Percentiles rank a stretch among this genome's conserved stretches.
Evolutionary conservation across 2,888 invertebrate species (phyloP).

Genomic region (Limnephilus rhombicus): DNA sequence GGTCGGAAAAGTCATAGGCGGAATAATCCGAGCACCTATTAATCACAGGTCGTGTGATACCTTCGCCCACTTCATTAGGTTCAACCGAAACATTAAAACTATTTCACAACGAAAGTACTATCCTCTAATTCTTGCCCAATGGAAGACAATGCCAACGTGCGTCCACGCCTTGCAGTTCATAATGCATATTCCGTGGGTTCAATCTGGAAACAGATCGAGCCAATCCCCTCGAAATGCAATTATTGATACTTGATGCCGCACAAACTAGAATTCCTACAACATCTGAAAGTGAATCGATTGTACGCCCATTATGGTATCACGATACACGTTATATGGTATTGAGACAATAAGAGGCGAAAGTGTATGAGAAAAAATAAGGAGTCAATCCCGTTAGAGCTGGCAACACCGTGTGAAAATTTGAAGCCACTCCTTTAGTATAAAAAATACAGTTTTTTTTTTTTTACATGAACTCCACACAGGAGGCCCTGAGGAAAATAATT

Average conservation of each 20-base stretch:
- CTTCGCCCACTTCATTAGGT: slow-evolving; percentile 23
- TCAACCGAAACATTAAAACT: neutral
- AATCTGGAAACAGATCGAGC: neutral
- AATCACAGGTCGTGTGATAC: slow-evolving; percentile 37
- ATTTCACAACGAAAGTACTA: slow-evolving; percentile 23
- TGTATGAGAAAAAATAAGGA: neutral
- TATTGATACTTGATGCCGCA: neutral
- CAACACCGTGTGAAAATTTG: neutral
- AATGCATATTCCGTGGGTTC: neutral
- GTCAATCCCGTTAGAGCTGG: neutral
- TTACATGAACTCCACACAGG: no score
- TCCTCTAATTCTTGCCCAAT: slow-evolving; percentile 4
- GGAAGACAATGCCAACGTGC: slow-evolving; percentile 7
- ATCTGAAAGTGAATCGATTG: neutral
- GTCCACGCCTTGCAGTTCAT: slow-evolving; percentile 18
- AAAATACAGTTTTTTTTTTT: no score
- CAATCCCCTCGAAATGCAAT: neutral
- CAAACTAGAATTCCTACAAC: neutral
- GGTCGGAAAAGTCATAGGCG: neutral
- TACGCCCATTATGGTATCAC: neutral
- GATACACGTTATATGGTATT: neutral
- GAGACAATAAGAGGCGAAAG: neutral
- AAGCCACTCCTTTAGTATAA: neutral
- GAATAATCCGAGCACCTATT: neutral
- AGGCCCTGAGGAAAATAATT: no score